Percentiles rank a stretch among this genome's conserved stretches.
phyloP scores from a whole-genome alignment of 2,888 invertebrate genomes.

The Panzeria rudis region DNA sequence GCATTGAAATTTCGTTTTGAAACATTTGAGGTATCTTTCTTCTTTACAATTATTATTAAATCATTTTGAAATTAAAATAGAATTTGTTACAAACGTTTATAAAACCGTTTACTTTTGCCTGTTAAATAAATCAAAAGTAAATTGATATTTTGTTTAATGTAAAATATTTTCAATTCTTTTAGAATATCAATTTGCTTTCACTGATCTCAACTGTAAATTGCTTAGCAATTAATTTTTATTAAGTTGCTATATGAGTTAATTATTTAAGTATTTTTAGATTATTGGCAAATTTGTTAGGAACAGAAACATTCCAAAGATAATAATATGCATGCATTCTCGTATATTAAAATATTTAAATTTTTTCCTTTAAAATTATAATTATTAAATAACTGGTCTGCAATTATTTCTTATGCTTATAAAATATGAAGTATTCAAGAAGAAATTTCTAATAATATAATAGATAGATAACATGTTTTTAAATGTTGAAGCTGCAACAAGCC shows the following conservation, averaged over 20 bases:
- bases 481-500: neutral
- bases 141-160: neutral
- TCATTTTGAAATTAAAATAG: no score
- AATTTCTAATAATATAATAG: conserved; percentile 20
- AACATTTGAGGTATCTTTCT: no score
- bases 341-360: conserved; percentile 3
- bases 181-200: conserved; percentile 6
- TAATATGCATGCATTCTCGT: neutral
- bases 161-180: neutral
- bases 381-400: neutral
- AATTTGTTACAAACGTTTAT: neutral
- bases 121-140: neutral
- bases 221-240: conserved; percentile 11
- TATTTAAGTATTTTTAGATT: neutral
- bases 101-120: neutral
- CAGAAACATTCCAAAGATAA: conserved; percentile 1
- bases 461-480: neutral
- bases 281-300: conserved; percentile 11
- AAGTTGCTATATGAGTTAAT: conserved; percentile 4
- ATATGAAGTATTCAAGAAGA: neutral
- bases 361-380: conserved; percentile 8
- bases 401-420: neutral
- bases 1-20: no score
- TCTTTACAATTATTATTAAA: no score
- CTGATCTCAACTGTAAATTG: neutral